Evolutionary conservation across 2,113 vertebrate species (phyloP), one percentile per base, ranked within the genome.

Genomic region (Podocnemis expansa): DNA sequence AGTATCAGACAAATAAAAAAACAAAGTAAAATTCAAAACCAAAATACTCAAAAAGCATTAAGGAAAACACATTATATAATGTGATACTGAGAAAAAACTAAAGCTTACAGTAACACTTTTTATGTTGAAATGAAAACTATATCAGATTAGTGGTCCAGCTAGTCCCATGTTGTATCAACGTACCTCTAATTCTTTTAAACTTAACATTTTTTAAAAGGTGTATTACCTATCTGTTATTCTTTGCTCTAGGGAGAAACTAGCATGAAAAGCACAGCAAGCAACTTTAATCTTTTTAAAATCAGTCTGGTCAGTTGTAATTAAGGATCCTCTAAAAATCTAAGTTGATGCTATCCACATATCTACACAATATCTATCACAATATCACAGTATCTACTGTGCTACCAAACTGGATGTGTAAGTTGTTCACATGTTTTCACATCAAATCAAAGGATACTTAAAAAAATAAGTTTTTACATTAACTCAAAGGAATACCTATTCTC

Each of bases 131-230:
- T 70, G 87, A 0, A 0, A 29, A 80, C 21, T 80, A 49, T 34
- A 38, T 70, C 34, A 70, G 63, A 70, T 5, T 5, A 70, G n/a
- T 11, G 34, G 19, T 70, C n/a, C 19, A 70, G 34, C 63, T 38
- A 38, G 63, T 38, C 78, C 56, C 85, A 73, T 76, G 60, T 93
- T 75, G 43, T 58, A 58, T 79, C 84, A 63, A 85, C 79, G 82
- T 91, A 84, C 73, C 85, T 83, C 13, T 73, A 90, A 80, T 45
- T 93, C 52, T 27, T 85, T 94, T 82, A 91, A 93, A 85, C 49
- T 85, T 0, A 25, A 25, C 73, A 55, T 49, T 94, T n/a, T 14
- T 31, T 24, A 70, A 75, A 85, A 85, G 49, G 25, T 63, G 82
- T 84, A 22, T 49, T 91, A 81, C 29, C 87, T 90, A 55, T 3